These are phyloP conservation scores for Tangachromis dhanisi DNA, from an alignment of 2,113 vertebrate species.

Conservation along the genomic window DNA sequence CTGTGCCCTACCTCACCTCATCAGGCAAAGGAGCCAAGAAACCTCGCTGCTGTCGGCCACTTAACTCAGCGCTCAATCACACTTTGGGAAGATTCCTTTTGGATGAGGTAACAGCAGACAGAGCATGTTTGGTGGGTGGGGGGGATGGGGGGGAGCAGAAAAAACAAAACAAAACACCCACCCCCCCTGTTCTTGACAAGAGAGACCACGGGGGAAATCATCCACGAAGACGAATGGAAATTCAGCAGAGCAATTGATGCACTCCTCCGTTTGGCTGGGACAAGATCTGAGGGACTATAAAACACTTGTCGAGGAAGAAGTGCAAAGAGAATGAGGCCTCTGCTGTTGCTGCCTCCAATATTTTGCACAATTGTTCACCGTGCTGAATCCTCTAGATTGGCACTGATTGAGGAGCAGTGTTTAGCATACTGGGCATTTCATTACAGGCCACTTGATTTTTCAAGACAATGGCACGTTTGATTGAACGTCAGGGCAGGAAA, in stretches of 20 bases:
- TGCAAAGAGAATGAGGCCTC: not conserved
- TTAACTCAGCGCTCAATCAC: conserved; percentile 52
- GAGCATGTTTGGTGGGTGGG: not conserved
- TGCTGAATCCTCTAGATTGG: not conserved
- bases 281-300: conserved; percentile 43
- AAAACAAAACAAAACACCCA: not conserved
- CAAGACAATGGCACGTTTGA: not conserved
- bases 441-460: not conserved
- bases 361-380: conserved; percentile 1
- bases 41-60: conserved; percentile 24
- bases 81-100: conserved; percentile 45
- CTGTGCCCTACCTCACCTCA: conserved; percentile 45
- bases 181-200: not conserved
- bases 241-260: conserved; percentile 58
- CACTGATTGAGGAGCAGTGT: not conserved
- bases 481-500: conserved; percentile 2
- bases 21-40: conserved; percentile 45
- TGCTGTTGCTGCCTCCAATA: not conserved
- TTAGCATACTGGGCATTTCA: conserved; percentile 13
- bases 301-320: conserved; percentile 37
- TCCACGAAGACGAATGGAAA: conserved; percentile 53
- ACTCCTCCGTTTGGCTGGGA: conserved; percentile 47
- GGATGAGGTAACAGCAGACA: conserved; percentile 20
- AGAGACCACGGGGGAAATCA: conserved; percentile 62
- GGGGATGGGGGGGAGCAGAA: not conserved